A percentile compares a stretch with the other conserved stretches of the same genome.
phyloP scores from a whole-genome alignment of 1,140 invertebrate genomes.

The Papilio helenus region DNA sequence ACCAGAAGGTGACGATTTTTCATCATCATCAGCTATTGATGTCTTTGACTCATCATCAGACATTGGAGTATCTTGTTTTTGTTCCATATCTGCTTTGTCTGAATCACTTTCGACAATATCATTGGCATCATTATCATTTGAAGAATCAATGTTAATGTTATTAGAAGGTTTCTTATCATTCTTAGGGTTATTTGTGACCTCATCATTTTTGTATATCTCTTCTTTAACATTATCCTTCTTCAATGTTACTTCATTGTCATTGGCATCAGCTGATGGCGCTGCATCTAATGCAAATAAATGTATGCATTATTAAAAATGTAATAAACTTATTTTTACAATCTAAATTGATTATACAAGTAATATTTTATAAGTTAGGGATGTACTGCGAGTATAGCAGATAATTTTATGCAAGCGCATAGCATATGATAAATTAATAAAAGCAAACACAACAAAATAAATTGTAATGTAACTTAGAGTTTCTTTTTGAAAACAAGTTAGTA shows the following conservation, averaged over 20 bases:
- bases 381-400: too few species aligned
- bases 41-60: constrained; percentile 49
- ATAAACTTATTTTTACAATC: too few species aligned
- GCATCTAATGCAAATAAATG: constrained; percentile 56
- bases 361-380: too few species aligned
- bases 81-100: constrained; percentile 73
- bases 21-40: background rate
- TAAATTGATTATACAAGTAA: too few species aligned
- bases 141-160: constrained; percentile 65
- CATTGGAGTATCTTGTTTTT: constrained; percentile 50
- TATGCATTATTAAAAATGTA: too few species aligned
- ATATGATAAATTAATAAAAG: too few species aligned
- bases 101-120: constrained; percentile 80
- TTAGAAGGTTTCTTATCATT: constrained; percentile 68
- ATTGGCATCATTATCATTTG: constrained; percentile 65
- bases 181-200: constrained; percentile 69
- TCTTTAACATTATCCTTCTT: constrained; percentile 68
- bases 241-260: constrained; percentile 67
- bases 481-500: background rate
- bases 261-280: constrained; percentile 55
- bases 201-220: constrained; percentile 75
- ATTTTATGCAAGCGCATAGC: too few species aligned
- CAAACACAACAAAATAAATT: too few species aligned
- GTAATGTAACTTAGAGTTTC: background rate
- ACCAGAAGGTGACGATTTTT: constrained; percentile 42